These are phyloP conservation scores for Tipula helvola DNA, from an alignment of 2,888 invertebrate genomes.

Conservation along the genomic window DNA sequence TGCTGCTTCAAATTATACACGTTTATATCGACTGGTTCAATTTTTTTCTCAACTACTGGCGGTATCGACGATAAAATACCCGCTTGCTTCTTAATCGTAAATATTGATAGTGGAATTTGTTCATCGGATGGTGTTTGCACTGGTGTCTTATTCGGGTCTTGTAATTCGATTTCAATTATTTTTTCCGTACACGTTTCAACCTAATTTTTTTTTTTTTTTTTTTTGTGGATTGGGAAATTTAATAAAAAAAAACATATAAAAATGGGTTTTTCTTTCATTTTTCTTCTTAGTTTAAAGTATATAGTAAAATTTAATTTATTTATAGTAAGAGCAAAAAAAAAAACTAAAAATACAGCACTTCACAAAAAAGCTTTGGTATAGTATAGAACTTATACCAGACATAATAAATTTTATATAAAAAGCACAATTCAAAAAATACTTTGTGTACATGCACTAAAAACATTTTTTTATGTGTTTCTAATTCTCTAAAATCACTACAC, in stretches of 20 bases:
- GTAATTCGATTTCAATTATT: slow-evolving; percentile 78
- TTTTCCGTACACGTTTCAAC: slow-evolving; percentile 86
- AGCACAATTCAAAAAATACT: neutral
- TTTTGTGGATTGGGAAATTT: neutral
- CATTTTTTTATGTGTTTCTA: neutral
- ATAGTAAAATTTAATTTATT: neutral
- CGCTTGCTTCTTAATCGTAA: neutral
- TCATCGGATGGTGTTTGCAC: slow-evolving; percentile 44
- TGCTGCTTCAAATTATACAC: slow-evolving; percentile 10
- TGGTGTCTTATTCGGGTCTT: slow-evolving; percentile 40
- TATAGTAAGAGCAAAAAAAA: neutral
- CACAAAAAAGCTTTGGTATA: neutral
- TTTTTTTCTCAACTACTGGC: neutral
- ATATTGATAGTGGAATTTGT: slow-evolving; percentile 34
- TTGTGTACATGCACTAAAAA: neutral
- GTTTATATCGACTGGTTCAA: neutral
- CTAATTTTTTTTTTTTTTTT: slow-evolving; percentile 34
- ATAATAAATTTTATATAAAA: neutral
- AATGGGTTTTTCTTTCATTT: slow-evolving; percentile 11
- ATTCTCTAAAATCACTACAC: neutral
- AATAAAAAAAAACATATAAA: slow-evolving; percentile 11
- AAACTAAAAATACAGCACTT: neutral
- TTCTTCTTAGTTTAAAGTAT: neutral
- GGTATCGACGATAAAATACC: neutral
- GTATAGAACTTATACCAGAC: neutral